A percentile compares a stretch with the other conserved stretches of the same genome.
These are phyloP conservation scores for Cactoblastis cactorum DNA, from an alignment of 2,888 invertebrate genomes.

Conservation along the genomic window DNA sequence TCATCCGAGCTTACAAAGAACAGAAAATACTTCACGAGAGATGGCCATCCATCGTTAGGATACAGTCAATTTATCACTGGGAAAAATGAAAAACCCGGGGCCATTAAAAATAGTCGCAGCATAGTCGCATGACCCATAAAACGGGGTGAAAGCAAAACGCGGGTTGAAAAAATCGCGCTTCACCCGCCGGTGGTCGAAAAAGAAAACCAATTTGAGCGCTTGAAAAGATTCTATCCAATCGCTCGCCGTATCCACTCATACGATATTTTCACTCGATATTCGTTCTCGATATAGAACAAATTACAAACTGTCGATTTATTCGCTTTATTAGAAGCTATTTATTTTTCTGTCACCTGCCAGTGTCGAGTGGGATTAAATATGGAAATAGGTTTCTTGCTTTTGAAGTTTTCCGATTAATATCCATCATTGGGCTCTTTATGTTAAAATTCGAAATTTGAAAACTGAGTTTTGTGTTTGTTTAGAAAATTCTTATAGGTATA, in stretches of 20 bases:
- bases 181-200: slow-evolving; percentile 58
- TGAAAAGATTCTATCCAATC: slow-evolving; percentile 76
- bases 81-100: slow-evolving; percentile 71
- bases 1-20: slow-evolving; percentile 31
- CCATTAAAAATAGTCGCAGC: slow-evolving; percentile 77
- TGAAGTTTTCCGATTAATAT: slow-evolving; percentile 69
- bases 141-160: slow-evolving; percentile 73
- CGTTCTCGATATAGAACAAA: slow-evolving; percentile 62
- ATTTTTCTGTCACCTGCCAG: slow-evolving; percentile 73
- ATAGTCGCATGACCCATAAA: slow-evolving; percentile 78
- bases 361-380: slow-evolving; percentile 44
- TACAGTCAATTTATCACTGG: slow-evolving; percentile 75
- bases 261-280: slow-evolving; percentile 64
- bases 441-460: slow-evolving; percentile 47
- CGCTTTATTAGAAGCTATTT: slow-evolving; percentile 57
- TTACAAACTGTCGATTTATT: slow-evolving; percentile 66
- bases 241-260: slow-evolving; percentile 73
- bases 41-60: slow-evolving; percentile 70
- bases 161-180: slow-evolving; percentile 54
- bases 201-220: slow-evolving; percentile 78
- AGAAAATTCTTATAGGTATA: slow-evolving; percentile 30
- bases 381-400: slow-evolving; percentile 56
- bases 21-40: slow-evolving; percentile 50
- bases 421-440: slow-evolving; percentile 43
- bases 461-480: slow-evolving; percentile 42